Base-by-base conservation (phyloP, 1,140 invertebrate genomes). In the Nephila pilipes region DNA sequence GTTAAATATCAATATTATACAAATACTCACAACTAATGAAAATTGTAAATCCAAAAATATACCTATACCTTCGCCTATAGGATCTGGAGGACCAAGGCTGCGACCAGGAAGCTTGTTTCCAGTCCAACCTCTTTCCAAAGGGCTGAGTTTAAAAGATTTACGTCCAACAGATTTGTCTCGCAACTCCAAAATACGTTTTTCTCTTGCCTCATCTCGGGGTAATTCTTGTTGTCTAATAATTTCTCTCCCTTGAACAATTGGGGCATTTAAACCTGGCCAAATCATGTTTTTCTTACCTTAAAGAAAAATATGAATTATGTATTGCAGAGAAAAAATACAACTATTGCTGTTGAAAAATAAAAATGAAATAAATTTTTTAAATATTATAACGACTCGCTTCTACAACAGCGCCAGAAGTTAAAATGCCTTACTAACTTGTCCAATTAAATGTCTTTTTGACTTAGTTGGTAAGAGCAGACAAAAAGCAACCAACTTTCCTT, bases 251-350 rank as follows among this genome's bases (percentile, higher is more conserved):
- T 96, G 96, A 14, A 98, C 95, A 16, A 99, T 96, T 4, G 98
- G 97, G 1, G 97, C 96, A 95, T 98, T 99, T 36, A 99, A 96
- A 36, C 99, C 99, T 46, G 99, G 99, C 97, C 98, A 99, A 88
- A 98, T 46, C 94, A 99, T 97, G 94, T 97, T 98, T 75, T 97
- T 96, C 95, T 97, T 97, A 57, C 97, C 97, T n/a, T 94, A 20
- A 63, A 94, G 55, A 16, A 83, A 80, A 88, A 46, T 2, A 36
- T 46, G 54, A 65, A 10, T 81, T 8, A 46, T 32, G 6, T 46
- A 46, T 46, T 4, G 6, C 12, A 46, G 12, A 46, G 0, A 6
- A 10, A 46, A 46, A 46, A 46, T 10, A 46, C 46, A 46, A n/a
- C n/a, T n/a, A n/a, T n/a, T n/a, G n/a, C n/a, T n/a, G n/a, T n/a